Conservation (phyloP, 2,797 vertebrate species). For the Hypotaenidia philippensis region DNA sequence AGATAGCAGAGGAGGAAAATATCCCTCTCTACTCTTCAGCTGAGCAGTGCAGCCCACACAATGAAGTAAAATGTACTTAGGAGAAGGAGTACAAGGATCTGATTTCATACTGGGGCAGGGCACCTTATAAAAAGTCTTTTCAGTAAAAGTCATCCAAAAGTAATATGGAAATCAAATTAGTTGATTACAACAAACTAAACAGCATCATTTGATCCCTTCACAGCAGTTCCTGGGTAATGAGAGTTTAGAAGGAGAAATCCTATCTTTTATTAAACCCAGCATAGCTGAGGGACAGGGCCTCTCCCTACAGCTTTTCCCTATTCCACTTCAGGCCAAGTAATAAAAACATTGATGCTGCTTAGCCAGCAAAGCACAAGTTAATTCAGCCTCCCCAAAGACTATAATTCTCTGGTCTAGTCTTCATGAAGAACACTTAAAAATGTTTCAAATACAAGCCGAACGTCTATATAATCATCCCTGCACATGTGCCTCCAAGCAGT, state of each 20-base stretch:
- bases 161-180: slow-evolving; percentile 11
- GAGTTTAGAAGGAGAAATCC: slow-evolving; percentile 9
- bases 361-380: slow-evolving; percentile 19
- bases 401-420: slow-evolving; percentile 2
- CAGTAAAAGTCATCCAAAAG: not conserved
- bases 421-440: not conserved
- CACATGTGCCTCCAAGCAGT: too few relatives aligned
- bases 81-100: not conserved
- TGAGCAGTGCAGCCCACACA: not conserved
- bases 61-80: fast-evolving
- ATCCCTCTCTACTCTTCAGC: not conserved
- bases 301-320: not conserved
- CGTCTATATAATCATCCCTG: not conserved
- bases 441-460: not conserved
- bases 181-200: not conserved
- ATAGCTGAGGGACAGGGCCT: not conserved
- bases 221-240: not conserved
- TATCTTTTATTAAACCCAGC: not conserved
- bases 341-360: slow-evolving; percentile 16
- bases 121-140: not conserved
- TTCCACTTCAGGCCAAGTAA: not conserved
- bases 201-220: not conserved
- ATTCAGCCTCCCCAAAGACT: slow-evolving; percentile 14
- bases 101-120: not conserved
- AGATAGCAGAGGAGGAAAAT: not conserved